Evolutionary conservation across 2,113 vertebrate species (phyloP).

Genomic region (Brachionichthys hirsutus): DNA sequence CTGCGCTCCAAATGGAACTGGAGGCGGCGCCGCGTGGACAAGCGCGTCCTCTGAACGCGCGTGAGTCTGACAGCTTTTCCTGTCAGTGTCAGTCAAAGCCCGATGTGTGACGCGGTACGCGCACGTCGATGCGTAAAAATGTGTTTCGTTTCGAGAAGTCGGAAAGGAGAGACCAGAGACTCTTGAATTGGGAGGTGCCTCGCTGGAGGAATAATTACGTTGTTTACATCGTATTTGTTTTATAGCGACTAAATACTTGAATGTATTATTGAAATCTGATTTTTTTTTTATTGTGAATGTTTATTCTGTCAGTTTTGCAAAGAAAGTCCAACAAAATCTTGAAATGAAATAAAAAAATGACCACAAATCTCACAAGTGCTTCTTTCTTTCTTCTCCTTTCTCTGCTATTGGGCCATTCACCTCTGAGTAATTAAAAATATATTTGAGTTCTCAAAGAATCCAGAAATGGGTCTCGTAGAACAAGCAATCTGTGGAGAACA

Average conservation of each 20-base stretch:
- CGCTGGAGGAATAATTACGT: slow-evolving; percentile 12
- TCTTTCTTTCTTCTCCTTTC: not conserved
- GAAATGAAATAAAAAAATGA: slow-evolving; percentile 38
- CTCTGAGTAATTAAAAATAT: not conserved
- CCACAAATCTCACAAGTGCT: not conserved
- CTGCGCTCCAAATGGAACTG: slow-evolving; percentile 21
- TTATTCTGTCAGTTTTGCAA: slow-evolving; percentile 62
- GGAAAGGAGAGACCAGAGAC: slow-evolving; percentile 28
- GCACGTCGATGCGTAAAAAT: slow-evolving; percentile 48
- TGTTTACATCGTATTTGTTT: slow-evolving; percentile 75
- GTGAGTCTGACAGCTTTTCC: slow-evolving; percentile 58
- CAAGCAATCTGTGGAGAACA: no score
- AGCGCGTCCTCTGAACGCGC: slow-evolving; percentile 7
- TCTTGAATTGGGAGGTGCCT: slow-evolving; percentile 17
- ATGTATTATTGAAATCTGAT: slow-evolving; percentile 67
- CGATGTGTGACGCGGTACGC: slow-evolving; percentile 59
- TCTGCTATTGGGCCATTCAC: not conserved
- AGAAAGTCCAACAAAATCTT: slow-evolving; percentile 28
- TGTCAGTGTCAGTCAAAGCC: slow-evolving; percentile 53
- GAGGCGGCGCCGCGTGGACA: slow-evolving; percentile 19
- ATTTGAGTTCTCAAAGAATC: no score
- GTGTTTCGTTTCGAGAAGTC: slow-evolving; percentile 50
- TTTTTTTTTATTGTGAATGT: slow-evolving; percentile 70
- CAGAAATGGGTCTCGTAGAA: no score
- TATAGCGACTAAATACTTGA: slow-evolving; percentile 60